Percentiles rank a stretch among this genome's conserved stretches.
Conservation (phyloP, 53 echinoderm and acorn worm genomes). For the Apostichopus leukothele region DNA sequence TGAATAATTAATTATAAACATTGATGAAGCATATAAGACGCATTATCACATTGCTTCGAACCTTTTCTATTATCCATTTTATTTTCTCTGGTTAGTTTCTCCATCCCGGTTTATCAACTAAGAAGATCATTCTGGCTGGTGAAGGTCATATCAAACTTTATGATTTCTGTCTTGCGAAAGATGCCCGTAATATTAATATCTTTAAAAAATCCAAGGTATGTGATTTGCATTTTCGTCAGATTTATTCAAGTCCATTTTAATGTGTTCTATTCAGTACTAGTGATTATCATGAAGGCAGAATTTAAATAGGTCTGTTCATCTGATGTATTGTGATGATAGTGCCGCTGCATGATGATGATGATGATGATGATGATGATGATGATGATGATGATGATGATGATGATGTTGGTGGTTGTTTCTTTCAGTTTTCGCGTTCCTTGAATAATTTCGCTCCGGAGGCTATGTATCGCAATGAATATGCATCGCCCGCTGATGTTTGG, state of each 20-base stretch:
- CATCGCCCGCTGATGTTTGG: neutral
- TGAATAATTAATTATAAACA: no score
- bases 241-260: no score
- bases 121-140: neutral
- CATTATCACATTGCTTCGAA: no score
- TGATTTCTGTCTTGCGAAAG: conserved; percentile 19
- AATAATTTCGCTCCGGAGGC: neutral
- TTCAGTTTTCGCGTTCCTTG: neutral
- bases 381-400: neutral
- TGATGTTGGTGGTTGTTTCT: neutral
- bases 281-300: neutral
- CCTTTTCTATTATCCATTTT: no score
- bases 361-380: no score
- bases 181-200: neutral
- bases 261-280: neutral
- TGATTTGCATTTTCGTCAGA: neutral
- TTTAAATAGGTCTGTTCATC: neutral
- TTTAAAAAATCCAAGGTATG: neutral
- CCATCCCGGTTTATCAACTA: neutral
- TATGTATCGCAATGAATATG: neutral
- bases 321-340: neutral
- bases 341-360: no score
- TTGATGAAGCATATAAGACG: no score
- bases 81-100: neutral
- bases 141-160: neutral